Percentiles rank a stretch among this genome's conserved stretches.
Conservation (phyloP, 1,140 invertebrate species). For the Conus betulinus region DNA sequence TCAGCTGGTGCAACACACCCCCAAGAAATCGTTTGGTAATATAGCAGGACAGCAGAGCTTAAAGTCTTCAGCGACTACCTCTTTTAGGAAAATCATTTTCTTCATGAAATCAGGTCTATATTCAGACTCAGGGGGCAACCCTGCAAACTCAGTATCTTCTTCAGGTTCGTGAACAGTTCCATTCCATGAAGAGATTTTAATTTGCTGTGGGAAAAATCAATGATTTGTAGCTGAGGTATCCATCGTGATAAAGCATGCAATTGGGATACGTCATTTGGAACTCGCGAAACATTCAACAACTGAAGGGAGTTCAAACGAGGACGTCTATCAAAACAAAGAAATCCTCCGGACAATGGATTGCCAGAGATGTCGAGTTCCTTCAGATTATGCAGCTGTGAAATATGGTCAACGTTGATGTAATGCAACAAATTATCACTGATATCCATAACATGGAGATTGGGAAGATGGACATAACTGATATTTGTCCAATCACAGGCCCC, state of each 20-base stretch:
- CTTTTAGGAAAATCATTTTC: conserved; percentile 9
- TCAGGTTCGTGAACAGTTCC: background rate
- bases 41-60: too few relatives aligned
- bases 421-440: conserved; percentile 31
- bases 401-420: background rate
- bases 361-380: conserved; percentile 21
- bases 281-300: background rate
- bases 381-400: conserved; percentile 15
- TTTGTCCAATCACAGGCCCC: background rate
- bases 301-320: background rate
- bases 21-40: conserved; percentile 27
- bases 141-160: background rate
- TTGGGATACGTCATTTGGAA: background rate
- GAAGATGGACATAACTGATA: background rate
- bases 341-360: conserved; percentile 23
- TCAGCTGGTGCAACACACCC: conserved; percentile 31
- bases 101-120: conserved; percentile 29
- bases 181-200: too few relatives aligned
- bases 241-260: background rate
- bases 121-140: background rate
- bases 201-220: background rate
- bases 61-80: too few relatives aligned
- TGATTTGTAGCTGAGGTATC: background rate
- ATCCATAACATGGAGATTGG: conserved; percentile 14
- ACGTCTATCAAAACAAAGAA: background rate